Evolutionary conservation across 2,888 invertebrate genomes (phyloP).

Genomic region (Cotesia congregata): DNA sequence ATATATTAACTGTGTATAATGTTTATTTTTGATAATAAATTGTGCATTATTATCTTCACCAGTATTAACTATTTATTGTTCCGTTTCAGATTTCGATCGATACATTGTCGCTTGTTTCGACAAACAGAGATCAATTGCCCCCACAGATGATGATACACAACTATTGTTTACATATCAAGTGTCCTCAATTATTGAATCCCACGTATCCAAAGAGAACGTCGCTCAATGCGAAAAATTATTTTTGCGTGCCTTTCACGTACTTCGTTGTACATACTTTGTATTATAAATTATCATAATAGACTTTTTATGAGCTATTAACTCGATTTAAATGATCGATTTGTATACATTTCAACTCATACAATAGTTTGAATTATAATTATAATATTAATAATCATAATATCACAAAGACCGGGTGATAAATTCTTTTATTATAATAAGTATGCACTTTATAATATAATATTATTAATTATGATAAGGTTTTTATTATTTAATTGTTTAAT

Average conservation of each 20-base stretch:
- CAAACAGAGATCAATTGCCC: constrained; percentile 84
- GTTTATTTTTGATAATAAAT: neutral
- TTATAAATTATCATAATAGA: neutral
- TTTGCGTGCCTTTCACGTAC: neutral
- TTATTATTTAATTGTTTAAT: neutral
- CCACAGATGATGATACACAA: constrained; percentile 65
- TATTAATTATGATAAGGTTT: neutral
- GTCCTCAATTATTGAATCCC: neutral
- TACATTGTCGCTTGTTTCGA: constrained; percentile 91
- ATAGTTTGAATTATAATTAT: neutral
- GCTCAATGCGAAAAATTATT: neutral
- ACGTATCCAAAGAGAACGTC: neutral
- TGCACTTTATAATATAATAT: neutral
- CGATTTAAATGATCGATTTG: neutral
- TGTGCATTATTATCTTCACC: no score
- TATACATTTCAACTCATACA: neutral
- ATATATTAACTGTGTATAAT: neutral
- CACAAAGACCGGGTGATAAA: neutral
- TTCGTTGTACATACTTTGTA: neutral
- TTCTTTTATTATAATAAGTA: neutral
- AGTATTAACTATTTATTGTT: constrained; percentile 37
- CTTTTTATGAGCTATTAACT: neutral
- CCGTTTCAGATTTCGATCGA: constrained; percentile 83
- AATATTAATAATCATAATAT: neutral
- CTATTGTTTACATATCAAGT: neutral